Evolutionary conservation across 2,888 invertebrate genomes (phyloP).

Genomic region (Aphrophora alni): DNA sequence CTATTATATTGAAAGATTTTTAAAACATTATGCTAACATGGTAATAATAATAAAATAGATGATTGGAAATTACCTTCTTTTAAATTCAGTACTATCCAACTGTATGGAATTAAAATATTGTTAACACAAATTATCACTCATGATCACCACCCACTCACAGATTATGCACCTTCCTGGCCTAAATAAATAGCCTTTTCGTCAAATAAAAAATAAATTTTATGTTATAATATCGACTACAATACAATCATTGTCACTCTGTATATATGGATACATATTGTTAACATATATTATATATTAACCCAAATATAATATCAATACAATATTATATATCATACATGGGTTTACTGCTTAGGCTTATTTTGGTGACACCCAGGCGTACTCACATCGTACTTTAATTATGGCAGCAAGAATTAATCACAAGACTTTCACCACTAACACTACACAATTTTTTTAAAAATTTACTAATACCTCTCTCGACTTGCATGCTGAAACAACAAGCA

Average conservation of each 20-base stretch:
- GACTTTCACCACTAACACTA: not conserved
- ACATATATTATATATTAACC: not conserved
- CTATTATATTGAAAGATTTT: no score
- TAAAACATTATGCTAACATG: no score
- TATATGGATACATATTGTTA: not conserved
- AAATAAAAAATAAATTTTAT: no score
- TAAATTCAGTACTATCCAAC: not conserved
- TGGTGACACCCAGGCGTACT: conserved; percentile 9
- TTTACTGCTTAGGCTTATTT: not conserved
- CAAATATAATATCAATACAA: not conserved
- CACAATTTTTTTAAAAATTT: not conserved
- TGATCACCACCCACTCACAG: conserved; percentile 1
- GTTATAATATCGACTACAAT: no score
- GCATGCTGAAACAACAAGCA: not conserved
- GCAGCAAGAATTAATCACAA: not conserved
- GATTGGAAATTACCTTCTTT: not conserved
- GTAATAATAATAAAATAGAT: not conserved
- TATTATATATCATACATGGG: not conserved
- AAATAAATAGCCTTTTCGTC: no score
- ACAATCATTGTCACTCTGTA: not conserved
- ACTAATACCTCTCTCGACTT: not conserved
- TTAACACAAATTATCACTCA: not conserved
- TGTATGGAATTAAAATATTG: not conserved
- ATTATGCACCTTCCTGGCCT: not conserved
- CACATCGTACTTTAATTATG: not conserved